These are phyloP conservation scores for Chironomus tepperi DNA, from an alignment of 1,140 invertebrate species.

Conservation along the genomic window DNA sequence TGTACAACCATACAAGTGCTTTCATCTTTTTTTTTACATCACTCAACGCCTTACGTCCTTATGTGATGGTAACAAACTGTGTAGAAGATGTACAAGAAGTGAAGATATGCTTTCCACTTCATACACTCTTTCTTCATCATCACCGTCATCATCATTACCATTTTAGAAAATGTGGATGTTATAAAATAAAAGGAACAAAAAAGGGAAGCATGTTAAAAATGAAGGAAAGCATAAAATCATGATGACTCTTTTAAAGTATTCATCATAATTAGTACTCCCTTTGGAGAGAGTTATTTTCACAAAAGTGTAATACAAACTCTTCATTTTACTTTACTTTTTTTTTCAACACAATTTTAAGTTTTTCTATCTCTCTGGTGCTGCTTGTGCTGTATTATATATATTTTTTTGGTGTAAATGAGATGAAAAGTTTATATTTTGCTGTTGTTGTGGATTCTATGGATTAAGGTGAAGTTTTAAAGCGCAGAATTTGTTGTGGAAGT, in stretches of 20 bases:
- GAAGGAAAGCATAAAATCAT: not conserved
- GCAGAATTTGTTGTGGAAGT: no score
- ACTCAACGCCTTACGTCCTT: not conserved
- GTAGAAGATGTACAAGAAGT: no score
- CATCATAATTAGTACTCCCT: not conserved
- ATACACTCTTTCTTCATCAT: no score
- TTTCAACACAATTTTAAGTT: no score
- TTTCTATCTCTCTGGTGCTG: no score
- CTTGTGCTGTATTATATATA: no score
- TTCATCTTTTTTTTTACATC: not conserved
- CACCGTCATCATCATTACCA: not conserved
- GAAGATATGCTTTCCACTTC: no score
- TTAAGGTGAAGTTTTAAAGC: no score
- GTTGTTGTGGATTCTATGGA: no score
- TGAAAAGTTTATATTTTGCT: no score
- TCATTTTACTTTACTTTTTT: not conserved
- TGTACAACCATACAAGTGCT: not conserved
- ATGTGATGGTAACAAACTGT: no score
- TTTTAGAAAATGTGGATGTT: not conserved
- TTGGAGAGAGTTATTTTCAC: not conserved
- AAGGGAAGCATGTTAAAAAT: not conserved
- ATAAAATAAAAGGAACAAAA: not conserved
- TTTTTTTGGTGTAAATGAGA: no score
- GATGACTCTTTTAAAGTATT: conserved; percentile 5
- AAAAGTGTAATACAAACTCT: not conserved